Evolutionary conservation across 92 coral and sea anemone species (phyloP).

Genomic region (Micromussa lordhowensis): DNA sequence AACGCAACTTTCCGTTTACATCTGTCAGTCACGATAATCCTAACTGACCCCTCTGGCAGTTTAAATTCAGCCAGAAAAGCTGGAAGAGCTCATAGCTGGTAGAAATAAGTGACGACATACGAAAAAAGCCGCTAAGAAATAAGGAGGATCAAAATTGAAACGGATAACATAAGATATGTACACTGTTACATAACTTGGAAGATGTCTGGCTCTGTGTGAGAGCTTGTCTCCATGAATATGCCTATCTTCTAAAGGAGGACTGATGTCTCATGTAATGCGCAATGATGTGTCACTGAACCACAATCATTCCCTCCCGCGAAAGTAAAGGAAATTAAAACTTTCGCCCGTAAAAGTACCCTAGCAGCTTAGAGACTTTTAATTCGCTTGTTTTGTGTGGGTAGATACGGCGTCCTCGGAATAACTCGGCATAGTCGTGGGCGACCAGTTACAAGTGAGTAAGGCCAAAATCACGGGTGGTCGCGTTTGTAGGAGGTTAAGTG

Average conservation of each 20-base stretch:
- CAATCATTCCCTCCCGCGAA: neutral
- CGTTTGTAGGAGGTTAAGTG: neutral
- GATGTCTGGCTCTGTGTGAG: neutral
- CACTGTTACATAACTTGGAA: neutral
- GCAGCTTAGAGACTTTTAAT: neutral
- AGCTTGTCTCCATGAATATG: neutral
- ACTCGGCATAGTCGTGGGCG: neutral
- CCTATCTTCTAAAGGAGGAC: neutral
- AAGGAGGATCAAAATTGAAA: neutral
- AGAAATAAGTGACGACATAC: neutral
- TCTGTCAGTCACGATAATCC: neutral
- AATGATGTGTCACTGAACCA: neutral
- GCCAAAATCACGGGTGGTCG: neutral
- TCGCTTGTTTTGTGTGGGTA: neutral
- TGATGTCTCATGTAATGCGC: neutral
- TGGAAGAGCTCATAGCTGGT: neutral
- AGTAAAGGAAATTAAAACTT: too few relatives aligned
- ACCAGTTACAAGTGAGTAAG: neutral
- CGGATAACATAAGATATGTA: neutral
- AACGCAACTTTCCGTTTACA: neutral
- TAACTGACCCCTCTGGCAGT: neutral
- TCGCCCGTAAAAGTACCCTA: neutral
- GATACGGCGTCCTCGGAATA: neutral
- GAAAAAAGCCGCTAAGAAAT: neutral
- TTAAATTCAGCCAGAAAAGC: neutral